Percentiles rank a stretch among this genome's conserved stretches.
These are phyloP conservation scores for Apotomis turbidana DNA, from an alignment of 2,888 invertebrate genomes.

Conservation along the genomic window DNA sequence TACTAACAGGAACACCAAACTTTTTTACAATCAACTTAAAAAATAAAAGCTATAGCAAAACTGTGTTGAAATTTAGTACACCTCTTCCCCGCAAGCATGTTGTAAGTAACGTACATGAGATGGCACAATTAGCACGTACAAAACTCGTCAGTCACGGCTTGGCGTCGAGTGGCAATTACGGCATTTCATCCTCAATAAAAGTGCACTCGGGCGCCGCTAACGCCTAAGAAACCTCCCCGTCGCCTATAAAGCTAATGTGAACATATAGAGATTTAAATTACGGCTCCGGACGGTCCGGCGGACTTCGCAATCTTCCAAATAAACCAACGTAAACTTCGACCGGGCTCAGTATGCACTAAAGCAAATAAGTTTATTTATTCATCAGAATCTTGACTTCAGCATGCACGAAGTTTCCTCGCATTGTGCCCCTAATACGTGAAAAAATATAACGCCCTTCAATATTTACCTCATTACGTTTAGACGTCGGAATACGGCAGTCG, in stretches of 20 bases:
- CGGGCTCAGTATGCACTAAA: background rate
- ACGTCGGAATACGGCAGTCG: constrained; percentile 64
- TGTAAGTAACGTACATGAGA: constrained; percentile 52
- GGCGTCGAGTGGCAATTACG: constrained; percentile 78
- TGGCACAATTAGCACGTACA: constrained; percentile 75
- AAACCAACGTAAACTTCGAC: constrained; percentile 9
- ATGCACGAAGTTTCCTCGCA: constrained; percentile 29
- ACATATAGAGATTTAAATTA: constrained; percentile 80
- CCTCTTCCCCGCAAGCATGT: constrained; percentile 50
- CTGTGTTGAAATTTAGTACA: constrained; percentile 16
- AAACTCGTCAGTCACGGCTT: constrained; percentile 73
- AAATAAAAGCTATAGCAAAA: constrained; percentile 11
- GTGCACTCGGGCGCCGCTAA: constrained; percentile 76
- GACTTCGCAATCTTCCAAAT: constrained; percentile 38
- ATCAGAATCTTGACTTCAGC: constrained; percentile 27
- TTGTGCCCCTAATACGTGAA: constrained; percentile 42
- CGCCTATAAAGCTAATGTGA: constrained; percentile 79
- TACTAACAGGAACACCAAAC: too few species aligned
- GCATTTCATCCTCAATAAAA: constrained; percentile 81
- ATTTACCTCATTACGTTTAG: constrained; percentile 68
- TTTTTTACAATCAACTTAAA: background rate
- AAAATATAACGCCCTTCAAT: constrained; percentile 60
- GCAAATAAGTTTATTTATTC: constrained; percentile 29
- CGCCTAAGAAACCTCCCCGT: constrained; percentile 69
- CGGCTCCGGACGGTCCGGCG: constrained; percentile 53